Conservation (phyloP, 2,113 vertebrate species). For the Plectropomus leopardus region DNA sequence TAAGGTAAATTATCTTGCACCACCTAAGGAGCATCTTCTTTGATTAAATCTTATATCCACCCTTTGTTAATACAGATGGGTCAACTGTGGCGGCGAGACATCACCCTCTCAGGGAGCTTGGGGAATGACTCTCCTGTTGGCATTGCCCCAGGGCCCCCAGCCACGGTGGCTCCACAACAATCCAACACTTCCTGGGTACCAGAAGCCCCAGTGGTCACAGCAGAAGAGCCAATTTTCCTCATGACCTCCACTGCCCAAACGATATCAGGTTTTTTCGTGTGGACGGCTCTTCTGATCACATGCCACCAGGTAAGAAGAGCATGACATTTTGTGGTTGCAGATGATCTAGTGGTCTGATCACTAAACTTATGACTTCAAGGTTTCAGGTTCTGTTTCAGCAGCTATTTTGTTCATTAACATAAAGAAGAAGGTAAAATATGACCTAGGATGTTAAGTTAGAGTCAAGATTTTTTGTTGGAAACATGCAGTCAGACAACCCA, state of each 20-base stretch:
- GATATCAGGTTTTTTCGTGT: constrained; percentile 96
- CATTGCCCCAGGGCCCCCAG: constrained; percentile 57
- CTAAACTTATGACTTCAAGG: background rate
- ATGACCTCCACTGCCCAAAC: constrained; percentile 95
- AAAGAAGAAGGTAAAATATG: too few relatives aligned
- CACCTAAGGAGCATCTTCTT: background rate
- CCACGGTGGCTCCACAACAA: constrained; percentile 73
- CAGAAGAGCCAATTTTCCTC: constrained; percentile 92
- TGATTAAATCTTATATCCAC: background rate
- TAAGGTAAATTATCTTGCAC: background rate
- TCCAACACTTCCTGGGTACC: constrained; percentile 88
- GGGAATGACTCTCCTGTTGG: constrained; percentile 74
- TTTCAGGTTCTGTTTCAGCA: background rate
- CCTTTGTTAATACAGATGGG: constrained; percentile 72
- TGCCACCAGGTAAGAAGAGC: constrained; percentile 92
- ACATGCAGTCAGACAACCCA: background rate
- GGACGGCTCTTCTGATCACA: constrained; percentile 96
- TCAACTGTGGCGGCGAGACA: constrained; percentile 74
- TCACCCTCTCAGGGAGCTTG: constrained; percentile 69
- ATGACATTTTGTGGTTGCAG: background rate
- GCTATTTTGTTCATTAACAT: background rate
- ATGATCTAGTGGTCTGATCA: background rate
- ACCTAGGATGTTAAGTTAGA: background rate
- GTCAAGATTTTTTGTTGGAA: background rate
- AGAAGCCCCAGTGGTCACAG: constrained; percentile 85